phyloP scores from a whole-genome alignment of 2,888 invertebrate species.

The Orthosia cruda region DNA sequence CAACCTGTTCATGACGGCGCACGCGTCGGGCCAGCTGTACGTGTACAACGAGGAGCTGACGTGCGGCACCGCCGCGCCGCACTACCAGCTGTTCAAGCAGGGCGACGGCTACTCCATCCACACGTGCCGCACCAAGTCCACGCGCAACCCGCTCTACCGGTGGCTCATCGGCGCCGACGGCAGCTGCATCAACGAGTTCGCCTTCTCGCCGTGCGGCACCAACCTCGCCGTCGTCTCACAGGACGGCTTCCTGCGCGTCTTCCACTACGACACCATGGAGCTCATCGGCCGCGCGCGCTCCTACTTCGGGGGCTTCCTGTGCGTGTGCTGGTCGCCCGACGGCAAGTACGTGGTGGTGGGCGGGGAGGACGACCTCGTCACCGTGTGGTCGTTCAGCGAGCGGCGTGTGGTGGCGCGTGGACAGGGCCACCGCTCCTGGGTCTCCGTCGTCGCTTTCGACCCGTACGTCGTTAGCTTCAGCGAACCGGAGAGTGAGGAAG shows the following conservation, averaged over 20 bases:
- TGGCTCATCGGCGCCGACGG: conserved; percentile 97
- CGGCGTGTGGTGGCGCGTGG: conserved; percentile 99
- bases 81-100: conserved; percentile 98
- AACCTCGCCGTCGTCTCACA: conserved; percentile 98
- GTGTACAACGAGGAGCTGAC: conserved; percentile 99
- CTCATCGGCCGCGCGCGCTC: conserved; percentile 98
- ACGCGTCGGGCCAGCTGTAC: conserved; percentile 99
- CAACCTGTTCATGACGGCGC: conserved; percentile 98
- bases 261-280: conserved; percentile 99
- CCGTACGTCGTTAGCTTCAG: conserved; percentile 95
- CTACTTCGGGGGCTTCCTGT: conserved; percentile 99
- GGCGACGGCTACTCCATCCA: conserved; percentile 98
- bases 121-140: conserved; percentile 99
- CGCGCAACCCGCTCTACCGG: conserved; percentile 97
- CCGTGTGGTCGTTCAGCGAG: conserved; percentile 98
- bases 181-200: conserved; percentile 98
- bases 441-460: conserved; percentile 99
- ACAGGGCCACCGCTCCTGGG: conserved; percentile 99
- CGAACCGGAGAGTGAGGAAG: conserved; percentile 92
- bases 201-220: conserved; percentile 98
- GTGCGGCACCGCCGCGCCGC: conserved; percentile 97
- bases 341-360: conserved; percentile 98
- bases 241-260: conserved; percentile 98
- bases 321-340: conserved; percentile 99
- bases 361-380: conserved; percentile 99